phyloP scores from a whole-genome alignment of 2,797 vertebrate species.

The Chaenodraco wilsoni region DNA sequence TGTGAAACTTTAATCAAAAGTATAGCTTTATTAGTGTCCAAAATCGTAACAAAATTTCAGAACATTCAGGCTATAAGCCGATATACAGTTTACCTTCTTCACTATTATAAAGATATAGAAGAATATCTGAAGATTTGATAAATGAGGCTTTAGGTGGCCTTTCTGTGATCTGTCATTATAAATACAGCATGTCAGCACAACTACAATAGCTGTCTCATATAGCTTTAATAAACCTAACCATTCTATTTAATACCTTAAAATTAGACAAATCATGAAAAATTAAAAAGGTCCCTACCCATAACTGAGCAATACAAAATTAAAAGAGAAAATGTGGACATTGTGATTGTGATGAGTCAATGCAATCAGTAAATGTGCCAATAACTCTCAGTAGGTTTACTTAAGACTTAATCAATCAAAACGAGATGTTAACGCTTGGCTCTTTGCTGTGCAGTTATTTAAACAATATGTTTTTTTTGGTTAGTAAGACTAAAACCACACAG shows the following conservation, averaged over 20 bases:
- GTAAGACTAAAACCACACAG: constrained; percentile 18
- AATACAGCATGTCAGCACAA: constrained; percentile 13
- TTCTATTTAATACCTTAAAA: constrained; percentile 6
- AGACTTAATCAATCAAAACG: neutral
- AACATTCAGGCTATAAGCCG: neutral
- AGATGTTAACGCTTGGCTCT: neutral
- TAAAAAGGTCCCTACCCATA: neutral
- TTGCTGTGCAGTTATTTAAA: neutral
- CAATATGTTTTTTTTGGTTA: neutral
- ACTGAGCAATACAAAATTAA: neutral
- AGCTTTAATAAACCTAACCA: neutral
- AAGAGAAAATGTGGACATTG: constrained; percentile 7
- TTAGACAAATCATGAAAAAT: constrained; percentile 7
- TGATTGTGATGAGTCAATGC: neutral
- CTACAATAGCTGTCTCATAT: neutral
- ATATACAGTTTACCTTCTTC: neutral
- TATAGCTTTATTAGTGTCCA: constrained; percentile 25
- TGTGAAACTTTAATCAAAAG: neutral
- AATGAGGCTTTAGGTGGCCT: neutral
- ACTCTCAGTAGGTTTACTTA: neutral
- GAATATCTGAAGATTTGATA: neutral
- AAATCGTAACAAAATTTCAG: neutral
- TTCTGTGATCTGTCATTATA: constrained; percentile 4
- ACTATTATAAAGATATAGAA: neutral
- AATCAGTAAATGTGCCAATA: constrained; percentile 7